Evolutionary conservation across 2,888 invertebrate species (phyloP).

Genomic region (Acleris literana): DNA sequence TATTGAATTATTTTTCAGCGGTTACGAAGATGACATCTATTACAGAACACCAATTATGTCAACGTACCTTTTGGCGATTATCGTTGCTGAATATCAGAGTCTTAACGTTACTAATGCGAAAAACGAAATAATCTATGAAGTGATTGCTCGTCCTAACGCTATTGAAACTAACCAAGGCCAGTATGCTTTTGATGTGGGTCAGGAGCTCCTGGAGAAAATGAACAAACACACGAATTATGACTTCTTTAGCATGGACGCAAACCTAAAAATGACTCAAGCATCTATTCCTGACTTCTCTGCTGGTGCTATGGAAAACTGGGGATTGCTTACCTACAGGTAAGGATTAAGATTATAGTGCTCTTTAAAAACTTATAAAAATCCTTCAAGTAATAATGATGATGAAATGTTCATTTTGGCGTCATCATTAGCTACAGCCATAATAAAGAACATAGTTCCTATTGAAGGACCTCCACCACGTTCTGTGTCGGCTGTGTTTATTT

Average conservation of each 20-base stretch:
- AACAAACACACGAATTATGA: slow-evolving; percentile 81
- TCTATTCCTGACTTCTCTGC: slow-evolving; percentile 90
- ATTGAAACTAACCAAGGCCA: slow-evolving; percentile 59
- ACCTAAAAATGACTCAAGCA: slow-evolving; percentile 86
- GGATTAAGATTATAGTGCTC: neutral
- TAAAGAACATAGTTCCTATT: too few species aligned
- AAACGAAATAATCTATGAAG: slow-evolving; percentile 57
- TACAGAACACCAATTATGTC: slow-evolving; percentile 80
- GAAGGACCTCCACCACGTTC: too few species aligned
- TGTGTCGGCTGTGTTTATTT: neutral
- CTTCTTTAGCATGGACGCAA: slow-evolving; percentile 73
- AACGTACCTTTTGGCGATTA: slow-evolving; percentile 88
- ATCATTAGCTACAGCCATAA: too few species aligned
- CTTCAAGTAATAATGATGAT: too few species aligned
- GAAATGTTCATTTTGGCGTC: too few species aligned
- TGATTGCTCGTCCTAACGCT: slow-evolving; percentile 74
- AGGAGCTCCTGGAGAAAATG: slow-evolving; percentile 74
- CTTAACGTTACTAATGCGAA: slow-evolving; percentile 34
- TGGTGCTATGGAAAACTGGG: slow-evolving; percentile 95
- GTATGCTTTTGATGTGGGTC: slow-evolving; percentile 72
- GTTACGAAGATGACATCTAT: slow-evolving; percentile 61
- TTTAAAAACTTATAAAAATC: neutral
- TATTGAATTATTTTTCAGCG: slow-evolving; percentile 46
- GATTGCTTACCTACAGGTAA: slow-evolving; percentile 89
- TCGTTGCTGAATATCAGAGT: slow-evolving; percentile 84